These are phyloP conservation scores for Ascidia mentula DNA, from an alignment of 23 tunicate species.

Conservation along the genomic window DNA sequence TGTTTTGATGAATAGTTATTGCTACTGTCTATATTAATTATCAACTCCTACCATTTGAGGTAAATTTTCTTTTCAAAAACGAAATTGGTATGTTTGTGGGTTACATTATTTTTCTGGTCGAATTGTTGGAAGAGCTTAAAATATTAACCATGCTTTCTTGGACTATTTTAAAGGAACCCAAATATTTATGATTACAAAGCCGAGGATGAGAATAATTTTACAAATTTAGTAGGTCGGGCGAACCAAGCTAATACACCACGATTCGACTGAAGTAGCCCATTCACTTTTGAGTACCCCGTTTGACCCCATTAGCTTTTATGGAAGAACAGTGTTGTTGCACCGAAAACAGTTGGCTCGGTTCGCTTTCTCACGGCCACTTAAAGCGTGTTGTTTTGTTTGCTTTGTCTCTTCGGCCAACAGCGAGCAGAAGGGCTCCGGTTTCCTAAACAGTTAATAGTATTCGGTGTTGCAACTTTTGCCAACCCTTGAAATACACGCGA, in stretches of 20 bases:
- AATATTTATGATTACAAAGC: too few species aligned
- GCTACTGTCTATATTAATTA: too few species aligned
- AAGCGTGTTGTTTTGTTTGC: slow-evolving; percentile 3
- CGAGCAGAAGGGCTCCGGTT: not conserved
- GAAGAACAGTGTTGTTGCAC: slow-evolving; percentile 10
- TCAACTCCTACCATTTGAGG: too few species aligned
- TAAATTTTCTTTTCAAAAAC: too few species aligned
- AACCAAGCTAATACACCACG: not conserved
- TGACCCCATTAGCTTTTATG: slow-evolving; percentile 27
- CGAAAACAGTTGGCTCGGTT: not conserved
- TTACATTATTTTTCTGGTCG: too few species aligned
- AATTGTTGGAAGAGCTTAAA: too few species aligned
- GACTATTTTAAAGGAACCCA: too few species aligned
- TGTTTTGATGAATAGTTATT: too few species aligned
- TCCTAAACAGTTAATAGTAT: not conserved
- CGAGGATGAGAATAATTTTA: too few species aligned
- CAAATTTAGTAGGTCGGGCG: not conserved
- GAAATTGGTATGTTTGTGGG: too few species aligned
- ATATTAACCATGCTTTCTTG: too few species aligned
- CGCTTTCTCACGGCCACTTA: slow-evolving; percentile 12
- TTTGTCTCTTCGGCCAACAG: slow-evolving; percentile 5
- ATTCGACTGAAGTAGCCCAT: slow-evolving; percentile 22
- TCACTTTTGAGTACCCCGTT: slow-evolving; percentile 19
- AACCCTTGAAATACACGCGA: not conserved
- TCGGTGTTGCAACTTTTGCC: not conserved